Evolutionary conservation across 2,113 vertebrate genomes (phyloP).

Genomic region (Peromyscus polionotus): DNA sequence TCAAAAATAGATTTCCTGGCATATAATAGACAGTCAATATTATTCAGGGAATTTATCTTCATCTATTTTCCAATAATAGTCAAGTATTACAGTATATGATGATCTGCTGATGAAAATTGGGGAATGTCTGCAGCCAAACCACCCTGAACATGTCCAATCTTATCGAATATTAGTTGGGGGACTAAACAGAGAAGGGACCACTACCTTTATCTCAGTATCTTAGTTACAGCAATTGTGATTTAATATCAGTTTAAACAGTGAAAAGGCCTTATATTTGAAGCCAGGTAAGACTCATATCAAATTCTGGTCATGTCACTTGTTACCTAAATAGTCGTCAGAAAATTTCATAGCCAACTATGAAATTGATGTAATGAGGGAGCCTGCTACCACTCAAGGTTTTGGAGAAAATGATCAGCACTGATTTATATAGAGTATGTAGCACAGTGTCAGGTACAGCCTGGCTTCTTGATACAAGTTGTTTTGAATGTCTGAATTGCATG

Average conservation of each 20-base stretch:
- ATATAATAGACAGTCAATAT: not conserved
- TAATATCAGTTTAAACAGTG: conserved; percentile 32
- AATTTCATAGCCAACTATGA: conserved; percentile 7
- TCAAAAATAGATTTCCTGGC: not conserved
- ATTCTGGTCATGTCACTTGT: conserved; percentile 53
- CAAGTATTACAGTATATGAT: not conserved
- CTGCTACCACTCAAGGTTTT: conserved; percentile 40
- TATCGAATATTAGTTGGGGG: not conserved
- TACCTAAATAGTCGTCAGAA: conserved; percentile 45
- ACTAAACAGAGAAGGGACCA: not conserved
- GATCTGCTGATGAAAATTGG: not conserved
- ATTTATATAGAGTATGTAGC: conserved; percentile 17
- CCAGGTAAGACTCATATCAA: conserved; percentile 8
- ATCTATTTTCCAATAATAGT: not conserved
- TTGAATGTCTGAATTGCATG: conserved; percentile 12
- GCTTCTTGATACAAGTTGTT: conserved; percentile 54
- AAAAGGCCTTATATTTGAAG: conserved; percentile 40
- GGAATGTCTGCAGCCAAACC: not conserved
- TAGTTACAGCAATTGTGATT: not conserved
- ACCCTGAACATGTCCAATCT: not conserved
- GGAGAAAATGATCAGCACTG: conserved; percentile 19
- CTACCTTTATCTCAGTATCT: not conserved
- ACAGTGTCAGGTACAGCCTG: conserved; percentile 15
- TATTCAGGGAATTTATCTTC: not conserved
- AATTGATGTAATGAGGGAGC: conserved; percentile 49